These are phyloP conservation scores for Pherbina coryleti DNA, from an alignment of 2,888 invertebrate species.

Conservation along the genomic window DNA sequence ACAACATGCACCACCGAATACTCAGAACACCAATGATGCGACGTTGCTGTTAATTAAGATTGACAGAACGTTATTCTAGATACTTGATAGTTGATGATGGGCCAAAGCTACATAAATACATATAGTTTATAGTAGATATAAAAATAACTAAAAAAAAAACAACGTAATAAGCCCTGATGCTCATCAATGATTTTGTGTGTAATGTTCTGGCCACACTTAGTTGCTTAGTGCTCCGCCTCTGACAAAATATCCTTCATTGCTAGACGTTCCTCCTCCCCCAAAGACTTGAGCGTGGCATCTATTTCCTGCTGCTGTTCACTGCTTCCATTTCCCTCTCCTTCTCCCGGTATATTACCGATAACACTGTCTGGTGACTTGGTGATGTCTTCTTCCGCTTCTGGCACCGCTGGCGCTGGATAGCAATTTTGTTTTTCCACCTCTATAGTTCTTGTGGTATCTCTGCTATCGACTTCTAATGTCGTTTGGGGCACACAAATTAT, in stretches of 20 bases:
- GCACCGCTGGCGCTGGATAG: constrained; percentile 26
- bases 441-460: not conserved
- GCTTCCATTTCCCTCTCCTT: not conserved
- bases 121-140: too few species aligned
- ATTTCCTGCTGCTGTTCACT: not conserved
- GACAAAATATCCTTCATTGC: constrained; percentile 14
- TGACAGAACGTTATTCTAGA: not conserved
- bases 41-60: not conserved
- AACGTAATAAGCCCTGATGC: too few species aligned
- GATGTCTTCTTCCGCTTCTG: not conserved
- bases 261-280: constrained; percentile 10
- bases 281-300: not conserved
- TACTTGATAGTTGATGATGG: too few species aligned
- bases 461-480: not conserved
- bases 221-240: not conserved
- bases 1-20: not conserved
- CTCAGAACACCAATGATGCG: not conserved
- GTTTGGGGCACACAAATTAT: constrained; percentile 27
- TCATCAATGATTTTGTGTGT: not conserved
- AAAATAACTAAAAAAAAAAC: too few species aligned
- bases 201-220: not conserved
- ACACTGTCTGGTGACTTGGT: constrained; percentile 31
- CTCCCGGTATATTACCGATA: constrained; percentile 24
- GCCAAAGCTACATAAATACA: too few species aligned
- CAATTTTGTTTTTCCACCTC: constrained; percentile 1